These are phyloP conservation scores for Rhaphigaster nebulosa DNA, from an alignment of 2,888 invertebrate species.

Conservation along the genomic window DNA sequence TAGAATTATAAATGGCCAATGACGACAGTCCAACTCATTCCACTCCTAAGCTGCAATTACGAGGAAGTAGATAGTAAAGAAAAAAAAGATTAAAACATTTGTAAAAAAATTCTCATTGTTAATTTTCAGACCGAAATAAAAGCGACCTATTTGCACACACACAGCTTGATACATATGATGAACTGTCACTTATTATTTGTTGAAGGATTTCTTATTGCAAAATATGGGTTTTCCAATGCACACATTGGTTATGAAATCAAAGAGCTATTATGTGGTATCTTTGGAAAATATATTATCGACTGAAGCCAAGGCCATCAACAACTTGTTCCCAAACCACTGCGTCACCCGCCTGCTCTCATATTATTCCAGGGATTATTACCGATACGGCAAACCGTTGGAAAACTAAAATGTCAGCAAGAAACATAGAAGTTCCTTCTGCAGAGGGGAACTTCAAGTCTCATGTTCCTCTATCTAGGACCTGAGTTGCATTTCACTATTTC, in stretches of 20 bases:
- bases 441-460: neutral
- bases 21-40: neutral
- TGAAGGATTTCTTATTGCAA: conserved; percentile 2
- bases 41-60: neutral
- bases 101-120: neutral
- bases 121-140: neutral
- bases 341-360: conserved; percentile 12
- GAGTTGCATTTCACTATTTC: neutral
- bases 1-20: neutral
- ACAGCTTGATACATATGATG: neutral
- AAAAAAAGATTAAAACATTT: neutral
- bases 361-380: conserved; percentile 11
- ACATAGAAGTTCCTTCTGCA: neutral
- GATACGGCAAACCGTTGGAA: neutral
- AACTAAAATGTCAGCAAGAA: conserved; percentile 16
- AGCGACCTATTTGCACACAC: neutral
- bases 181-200: neutral
- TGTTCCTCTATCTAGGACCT: neutral
- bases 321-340: conserved; percentile 32
- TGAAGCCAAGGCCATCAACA: neutral
- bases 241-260: conserved; percentile 11
- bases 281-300: conserved; percentile 21
- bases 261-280: conserved; percentile 32
- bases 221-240: conserved; percentile 16
- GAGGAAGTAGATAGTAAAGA: too few species aligned